These are phyloP conservation scores for Ariolimax columbianus DNA, from an alignment of 2,888 invertebrate species.

Conservation along the genomic window DNA sequence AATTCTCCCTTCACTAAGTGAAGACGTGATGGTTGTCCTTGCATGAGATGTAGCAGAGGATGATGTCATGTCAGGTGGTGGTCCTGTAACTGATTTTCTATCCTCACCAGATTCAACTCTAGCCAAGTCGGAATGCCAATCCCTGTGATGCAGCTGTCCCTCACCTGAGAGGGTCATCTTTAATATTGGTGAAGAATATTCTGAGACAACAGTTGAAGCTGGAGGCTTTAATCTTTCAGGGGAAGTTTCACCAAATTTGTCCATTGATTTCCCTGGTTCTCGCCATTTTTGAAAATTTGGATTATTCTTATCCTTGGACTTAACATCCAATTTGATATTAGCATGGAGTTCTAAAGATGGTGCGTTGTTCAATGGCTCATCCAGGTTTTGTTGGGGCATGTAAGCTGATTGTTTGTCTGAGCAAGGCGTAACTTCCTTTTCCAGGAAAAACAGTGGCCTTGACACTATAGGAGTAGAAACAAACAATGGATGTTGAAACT, in stretches of 20 bases:
- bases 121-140: neutral
- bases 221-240: neutral
- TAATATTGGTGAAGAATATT: neutral
- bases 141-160: neutral
- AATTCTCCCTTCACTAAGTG: constrained; percentile 29
- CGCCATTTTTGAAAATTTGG: neutral
- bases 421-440: neutral
- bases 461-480: neutral
- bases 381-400: neutral
- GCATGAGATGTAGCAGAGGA: neutral
- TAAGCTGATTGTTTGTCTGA: neutral
- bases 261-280: neutral
- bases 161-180: neutral
- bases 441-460: neutral
- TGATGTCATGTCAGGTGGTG: neutral
- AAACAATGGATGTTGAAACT: neutral
- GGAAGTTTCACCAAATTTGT: neutral
- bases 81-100: too few species aligned
- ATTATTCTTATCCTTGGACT: neutral
- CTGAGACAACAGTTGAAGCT: neutral
- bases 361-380: neutral
- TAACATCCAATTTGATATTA: neutral
- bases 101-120: neutral
- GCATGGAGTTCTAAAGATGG: neutral
- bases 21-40: neutral